Base-by-base conservation (phyloP, 2,797 vertebrate genomes). In the Benthosema pterotum region DNA sequence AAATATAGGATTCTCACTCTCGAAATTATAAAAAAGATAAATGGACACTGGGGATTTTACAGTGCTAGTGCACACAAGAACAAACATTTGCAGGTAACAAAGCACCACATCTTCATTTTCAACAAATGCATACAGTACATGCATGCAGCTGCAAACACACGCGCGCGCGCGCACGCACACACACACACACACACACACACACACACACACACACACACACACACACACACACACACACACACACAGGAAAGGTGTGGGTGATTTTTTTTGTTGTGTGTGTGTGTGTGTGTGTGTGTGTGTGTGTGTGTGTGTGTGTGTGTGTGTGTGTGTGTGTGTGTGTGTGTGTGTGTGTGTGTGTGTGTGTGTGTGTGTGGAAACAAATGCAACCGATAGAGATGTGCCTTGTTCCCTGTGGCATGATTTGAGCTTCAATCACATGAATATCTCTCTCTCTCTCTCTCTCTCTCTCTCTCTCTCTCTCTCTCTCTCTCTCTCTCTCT, bases 361-460 rank as follows among this genome's bases (percentile, higher is more conserved):
- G 69, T 32, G 28, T 7, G 28, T 32, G 28, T 7, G 28, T 0
- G 28, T 6, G 72, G 48, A 56, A 63, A 16, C 64, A 53, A 48
- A 56, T 43, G 56, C 12, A 28, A 50, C 19, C 18, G 14, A 25
- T 22, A 42, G 60, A 28, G 22, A 48, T 16, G 56, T 58, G 57
- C 22, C 19, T 16, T 12, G 42, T 48, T 48, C 22, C 45, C 45
- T 47, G 45, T 59, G 45, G 63, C 50, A 15, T 69, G 45, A 70
- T 58, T 69, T 52, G 14, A 59, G 51, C 57, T 70, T 58, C 17
- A 7, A 67, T 57, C 46, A 72, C 56, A 69, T 69, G 19, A 55
- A 47, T 38, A 56, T 60, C 18, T 65, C 13, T 2, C 52, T 57
- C 18, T 53, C 43, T 45, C 4, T 9, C 48, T 18, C 43, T 42